phyloP scores from a whole-genome alignment of 2,113 vertebrate genomes.

The Phodopus roborovskii region DNA sequence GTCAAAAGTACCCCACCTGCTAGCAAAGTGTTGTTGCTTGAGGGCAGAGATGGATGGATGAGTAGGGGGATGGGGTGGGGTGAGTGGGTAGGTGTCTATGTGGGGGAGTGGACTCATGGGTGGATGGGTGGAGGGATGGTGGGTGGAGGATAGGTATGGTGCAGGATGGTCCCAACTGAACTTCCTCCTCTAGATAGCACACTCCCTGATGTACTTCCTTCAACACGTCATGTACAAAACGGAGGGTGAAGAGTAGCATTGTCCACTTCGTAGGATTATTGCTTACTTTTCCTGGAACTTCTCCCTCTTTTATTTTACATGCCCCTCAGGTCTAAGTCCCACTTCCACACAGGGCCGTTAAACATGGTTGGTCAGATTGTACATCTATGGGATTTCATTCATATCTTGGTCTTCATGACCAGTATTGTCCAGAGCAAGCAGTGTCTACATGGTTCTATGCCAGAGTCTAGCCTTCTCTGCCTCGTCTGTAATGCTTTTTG shows the following conservation, averaged over 20 bases:
- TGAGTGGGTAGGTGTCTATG: neutral
- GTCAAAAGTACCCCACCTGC: neutral
- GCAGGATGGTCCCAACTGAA: neutral
- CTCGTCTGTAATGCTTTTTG: neutral
- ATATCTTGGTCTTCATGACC: neutral
- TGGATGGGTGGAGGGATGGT: neutral
- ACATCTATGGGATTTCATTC: neutral
- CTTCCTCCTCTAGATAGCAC: conserved; percentile 14
- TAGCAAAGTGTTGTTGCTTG: neutral
- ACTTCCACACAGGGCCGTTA: neutral
- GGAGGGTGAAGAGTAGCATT: no score
- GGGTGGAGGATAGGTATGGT: neutral
- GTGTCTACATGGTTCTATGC: neutral
- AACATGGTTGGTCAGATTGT: neutral
- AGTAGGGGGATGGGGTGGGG: neutral
- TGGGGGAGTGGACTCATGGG: neutral
- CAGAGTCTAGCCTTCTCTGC: no score
- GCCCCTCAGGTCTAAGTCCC: neutral
- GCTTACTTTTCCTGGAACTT: neutral
- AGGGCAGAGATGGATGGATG: neutral
- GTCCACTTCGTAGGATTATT: neutral
- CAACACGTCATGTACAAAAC: neutral
- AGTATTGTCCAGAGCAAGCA: neutral
- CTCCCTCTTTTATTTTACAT: neutral
- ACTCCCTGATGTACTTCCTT: neutral